These are phyloP conservation scores for Galerucella nymphaeae DNA, from an alignment of 2,888 invertebrate genomes.

Conservation along the genomic window DNA sequence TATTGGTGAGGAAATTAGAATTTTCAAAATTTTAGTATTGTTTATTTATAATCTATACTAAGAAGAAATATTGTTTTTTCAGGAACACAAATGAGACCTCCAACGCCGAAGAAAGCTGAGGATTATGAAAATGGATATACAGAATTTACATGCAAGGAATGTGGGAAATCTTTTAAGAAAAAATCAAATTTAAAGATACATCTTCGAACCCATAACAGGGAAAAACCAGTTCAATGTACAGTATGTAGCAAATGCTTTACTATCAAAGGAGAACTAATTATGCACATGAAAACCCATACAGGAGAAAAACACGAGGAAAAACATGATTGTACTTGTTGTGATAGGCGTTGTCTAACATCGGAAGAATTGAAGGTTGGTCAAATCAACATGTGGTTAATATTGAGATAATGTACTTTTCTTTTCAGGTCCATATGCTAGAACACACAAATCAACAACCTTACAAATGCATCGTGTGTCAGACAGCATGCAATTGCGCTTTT, in stretches of 20 bases:
- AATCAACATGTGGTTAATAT: too few species aligned
- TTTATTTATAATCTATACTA: too few species aligned
- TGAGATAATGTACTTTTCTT: not conserved
- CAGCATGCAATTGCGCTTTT: constrained; percentile 60
- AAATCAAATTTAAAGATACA: constrained; percentile 62
- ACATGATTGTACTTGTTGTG: constrained; percentile 69
- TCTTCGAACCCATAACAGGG: constrained; percentile 62
- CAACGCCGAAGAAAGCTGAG: constrained; percentile 49
- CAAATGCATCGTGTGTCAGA: constrained; percentile 61
- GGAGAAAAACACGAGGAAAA: constrained; percentile 68
- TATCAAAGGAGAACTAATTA: constrained; percentile 61
- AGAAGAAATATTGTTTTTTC: not conserved
- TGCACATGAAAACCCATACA: constrained; percentile 69
- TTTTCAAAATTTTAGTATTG: too few species aligned
- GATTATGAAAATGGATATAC: constrained; percentile 42
- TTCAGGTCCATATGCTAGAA: constrained; percentile 64
- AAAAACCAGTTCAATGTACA: constrained; percentile 62
- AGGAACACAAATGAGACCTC: constrained; percentile 58
- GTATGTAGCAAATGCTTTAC: constrained; percentile 62
- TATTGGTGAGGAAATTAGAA: not conserved
- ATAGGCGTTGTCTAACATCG: constrained; percentile 65
- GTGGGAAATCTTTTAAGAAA: constrained; percentile 60
- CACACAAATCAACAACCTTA: constrained; percentile 63
- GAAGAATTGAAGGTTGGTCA: constrained; percentile 62
- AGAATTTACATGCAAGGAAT: constrained; percentile 57